A percentile compares a stretch with the other conserved stretches of the same genome.
phyloP scores from a whole-genome alignment of 2,797 vertebrate species.

The Microhierax caerulescens region DNA sequence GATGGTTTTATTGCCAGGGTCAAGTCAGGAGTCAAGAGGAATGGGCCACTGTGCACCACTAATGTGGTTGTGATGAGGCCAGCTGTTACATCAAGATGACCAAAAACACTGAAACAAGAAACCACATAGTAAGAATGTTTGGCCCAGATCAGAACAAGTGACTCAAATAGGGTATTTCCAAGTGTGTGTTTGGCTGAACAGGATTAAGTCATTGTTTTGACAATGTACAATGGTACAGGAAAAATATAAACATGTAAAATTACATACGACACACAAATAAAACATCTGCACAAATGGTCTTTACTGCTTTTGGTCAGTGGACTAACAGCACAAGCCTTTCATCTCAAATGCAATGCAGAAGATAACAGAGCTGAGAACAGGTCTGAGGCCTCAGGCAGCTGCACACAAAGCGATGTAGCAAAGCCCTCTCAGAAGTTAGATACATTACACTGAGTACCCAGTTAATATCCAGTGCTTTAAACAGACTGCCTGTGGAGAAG shows the following conservation, averaged over 20 bases:
- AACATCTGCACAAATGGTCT: neutral
- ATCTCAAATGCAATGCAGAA: neutral
- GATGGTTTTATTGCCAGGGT: neutral
- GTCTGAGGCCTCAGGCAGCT: neutral
- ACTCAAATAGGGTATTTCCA: neutral
- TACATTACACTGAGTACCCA: neutral
- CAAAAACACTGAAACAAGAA: neutral
- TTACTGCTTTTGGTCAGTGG: neutral
- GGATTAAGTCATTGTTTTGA: neutral
- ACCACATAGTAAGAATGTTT: neutral
- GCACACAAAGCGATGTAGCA: neutral
- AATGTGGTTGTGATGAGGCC: neutral
- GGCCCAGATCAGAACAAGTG: neutral
- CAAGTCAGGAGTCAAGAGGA: neutral
- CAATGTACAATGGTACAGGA: neutral
- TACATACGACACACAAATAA: neutral
- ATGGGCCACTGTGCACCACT: neutral
- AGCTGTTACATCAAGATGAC: neutral
- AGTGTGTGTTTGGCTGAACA: neutral
- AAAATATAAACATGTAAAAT: neutral
- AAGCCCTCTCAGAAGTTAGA: neutral
- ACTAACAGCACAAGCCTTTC: neutral
- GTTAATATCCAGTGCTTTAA: neutral
- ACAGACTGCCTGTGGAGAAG: neutral
- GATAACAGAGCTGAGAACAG: neutral